These are phyloP conservation scores for Ephestia elutella DNA, from an alignment of 1,140 invertebrate genomes.

Conservation along the genomic window DNA sequence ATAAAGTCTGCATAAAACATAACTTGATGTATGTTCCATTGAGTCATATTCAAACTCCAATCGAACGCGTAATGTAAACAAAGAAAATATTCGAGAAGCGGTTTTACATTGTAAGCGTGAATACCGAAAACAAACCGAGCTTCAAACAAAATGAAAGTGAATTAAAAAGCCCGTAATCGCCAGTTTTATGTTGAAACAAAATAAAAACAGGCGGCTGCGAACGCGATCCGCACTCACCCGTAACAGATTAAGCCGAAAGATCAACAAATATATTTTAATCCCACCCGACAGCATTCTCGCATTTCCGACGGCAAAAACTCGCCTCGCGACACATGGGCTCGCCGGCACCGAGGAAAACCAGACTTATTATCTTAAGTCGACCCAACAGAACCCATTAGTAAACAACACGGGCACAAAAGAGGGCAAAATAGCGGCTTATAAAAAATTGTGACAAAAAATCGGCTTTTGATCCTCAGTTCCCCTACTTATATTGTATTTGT, in stretches of 20 bases:
- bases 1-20: background rate
- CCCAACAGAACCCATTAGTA: conserved; percentile 74
- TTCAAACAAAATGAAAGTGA: conserved; percentile 16
- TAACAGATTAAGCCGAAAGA: conserved; percentile 60
- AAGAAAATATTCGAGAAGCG: background rate
- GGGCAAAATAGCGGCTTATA: conserved; percentile 70
- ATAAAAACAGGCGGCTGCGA: conserved; percentile 34
- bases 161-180: conserved; percentile 37
- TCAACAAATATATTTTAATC: conserved; percentile 72
- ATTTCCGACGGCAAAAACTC: conserved; percentile 68
- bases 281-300: conserved; percentile 56
- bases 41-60: background rate
- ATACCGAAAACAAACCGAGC: background rate
- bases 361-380: conserved; percentile 73
- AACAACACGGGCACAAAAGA: conserved; percentile 72
- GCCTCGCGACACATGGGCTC: conserved; percentile 42
- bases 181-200: conserved; percentile 27
- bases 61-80: background rate
- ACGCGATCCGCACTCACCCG: conserved; percentile 28
- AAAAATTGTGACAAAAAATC: conserved; percentile 70
- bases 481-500: conserved; percentile 60
- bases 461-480: conserved; percentile 67
- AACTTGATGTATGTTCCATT: background rate
- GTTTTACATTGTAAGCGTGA: background rate
- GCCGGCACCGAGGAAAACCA: conserved; percentile 49